Evolutionary conservation across 2,113 vertebrate genomes (phyloP), one percentile per base, ranked within the genome.

Genomic region (Megaptera novaeangliae): DNA sequence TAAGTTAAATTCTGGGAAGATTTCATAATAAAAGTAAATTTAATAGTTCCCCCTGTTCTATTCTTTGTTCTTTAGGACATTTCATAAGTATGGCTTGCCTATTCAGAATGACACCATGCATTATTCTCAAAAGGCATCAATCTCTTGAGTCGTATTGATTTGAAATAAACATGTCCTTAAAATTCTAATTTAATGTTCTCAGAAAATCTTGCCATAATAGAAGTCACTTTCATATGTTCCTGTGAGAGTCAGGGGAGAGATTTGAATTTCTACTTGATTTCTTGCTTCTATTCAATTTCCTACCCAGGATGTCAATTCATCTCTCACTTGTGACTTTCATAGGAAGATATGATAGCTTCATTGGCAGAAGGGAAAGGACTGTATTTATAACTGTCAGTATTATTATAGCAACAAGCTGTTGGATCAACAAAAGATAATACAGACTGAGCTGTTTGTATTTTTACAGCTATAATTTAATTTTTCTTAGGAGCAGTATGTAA

Each of bases 211-310:
- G 66, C 41, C 49, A 57, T 88, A 93, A 91, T 91, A 63, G 91
- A 95, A 97, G 94, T 84, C 44, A 83, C 55, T 95, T 95, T 97
- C 63, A 49, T 74, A 85, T 95, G 57, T 93, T 96, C 59, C 78
- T 94, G 15, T 81, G 87, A 95, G 86, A 97, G 61, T 88, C 57
- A 69, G 3, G 61, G 23, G 23, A 97, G 88, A 96, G 39, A 95
- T 88, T 49, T 97, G 64, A 95, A 95, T 97, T 96, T 95, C 74
- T 72, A 85, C 72, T 87, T 95, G 82, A 97, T 92, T 96, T 88
- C 91, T 88, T 61, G 36, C 55, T 92, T 96, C 87, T 94, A 59
- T 85, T 91, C 49, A 80, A 34, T 96, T 94, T 88, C 31, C 57
- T 96, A 88, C 21, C 14, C 20, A 57, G 72, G 80, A 92, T 94